Percentiles rank a stretch among this genome's conserved stretches.
Conservation (phyloP, 1,140 invertebrate genomes). For the Musca vetustissima region DNA sequence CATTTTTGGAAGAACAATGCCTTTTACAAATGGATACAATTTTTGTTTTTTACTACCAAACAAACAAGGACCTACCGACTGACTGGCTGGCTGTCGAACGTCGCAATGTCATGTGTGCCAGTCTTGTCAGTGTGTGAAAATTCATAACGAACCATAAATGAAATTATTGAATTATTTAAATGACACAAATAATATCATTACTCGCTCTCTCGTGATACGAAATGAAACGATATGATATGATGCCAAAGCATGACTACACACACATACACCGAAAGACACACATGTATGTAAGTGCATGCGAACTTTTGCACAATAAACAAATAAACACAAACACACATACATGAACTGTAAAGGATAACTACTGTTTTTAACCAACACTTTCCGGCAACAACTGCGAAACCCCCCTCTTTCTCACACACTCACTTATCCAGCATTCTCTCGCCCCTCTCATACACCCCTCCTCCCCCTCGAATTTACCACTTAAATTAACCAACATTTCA, state of each 20-base stretch:
- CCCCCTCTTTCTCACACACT: too few species aligned
- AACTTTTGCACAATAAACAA: neutral
- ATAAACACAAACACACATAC: neutral
- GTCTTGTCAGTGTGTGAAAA: slow-evolving; percentile 24
- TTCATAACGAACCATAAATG: slow-evolving; percentile 26
- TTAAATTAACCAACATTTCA: too few species aligned
- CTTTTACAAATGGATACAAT: too few species aligned
- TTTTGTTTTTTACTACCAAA: too few species aligned
- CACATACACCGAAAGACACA: slow-evolving; percentile 16
- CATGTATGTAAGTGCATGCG: neutral
- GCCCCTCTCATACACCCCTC: too few species aligned
- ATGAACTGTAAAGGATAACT: neutral
- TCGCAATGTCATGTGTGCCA: neutral
- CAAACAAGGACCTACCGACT: too few species aligned
- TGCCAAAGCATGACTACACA: slow-evolving; percentile 14
- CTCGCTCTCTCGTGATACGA: too few species aligned
- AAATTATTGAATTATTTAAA: slow-evolving; percentile 49
- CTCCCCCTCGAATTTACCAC: too few species aligned
- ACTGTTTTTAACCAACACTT: neutral
- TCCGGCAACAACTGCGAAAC: too few species aligned
- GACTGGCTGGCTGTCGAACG: too few species aligned
- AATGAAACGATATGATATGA: slow-evolving; percentile 11
- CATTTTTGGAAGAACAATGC: too few species aligned
- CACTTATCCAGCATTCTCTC: too few species aligned
- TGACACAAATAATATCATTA: slow-evolving; percentile 44